A percentile compares a stretch with the other conserved stretches of the same genome.
Conservation (phyloP, 2,113 vertebrate genomes). For the Cebidichthys violaceus region DNA sequence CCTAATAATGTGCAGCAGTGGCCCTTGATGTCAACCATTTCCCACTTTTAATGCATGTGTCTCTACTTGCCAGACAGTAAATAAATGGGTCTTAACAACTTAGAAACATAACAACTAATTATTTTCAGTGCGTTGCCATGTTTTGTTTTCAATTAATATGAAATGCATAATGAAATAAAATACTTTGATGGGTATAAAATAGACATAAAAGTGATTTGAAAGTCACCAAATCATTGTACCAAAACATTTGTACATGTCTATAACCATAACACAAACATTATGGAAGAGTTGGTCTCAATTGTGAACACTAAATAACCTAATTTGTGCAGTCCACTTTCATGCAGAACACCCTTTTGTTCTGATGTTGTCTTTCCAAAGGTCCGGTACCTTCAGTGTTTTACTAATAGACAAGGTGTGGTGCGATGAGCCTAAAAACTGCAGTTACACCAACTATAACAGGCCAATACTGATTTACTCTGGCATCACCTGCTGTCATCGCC, state of each 20-base stretch:
- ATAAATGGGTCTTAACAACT: constrained; percentile 4
- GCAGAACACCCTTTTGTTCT: not conserved
- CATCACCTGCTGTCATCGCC: constrained; percentile 57
- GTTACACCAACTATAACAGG: constrained; percentile 29
- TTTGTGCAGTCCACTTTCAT: not conserved
- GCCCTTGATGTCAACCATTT: constrained; percentile 16
- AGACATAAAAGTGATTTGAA: not conserved
- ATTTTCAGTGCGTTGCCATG: not conserved
- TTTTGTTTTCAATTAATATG: not conserved
- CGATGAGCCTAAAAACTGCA: constrained; percentile 32
- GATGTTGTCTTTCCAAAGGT: constrained; percentile 2
- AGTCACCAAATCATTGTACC: not conserved
- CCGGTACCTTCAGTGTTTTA: not conserved
- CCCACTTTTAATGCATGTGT: not conserved
- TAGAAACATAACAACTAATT: not conserved
- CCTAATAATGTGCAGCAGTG: constrained; percentile 23
- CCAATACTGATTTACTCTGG: constrained; percentile 30
- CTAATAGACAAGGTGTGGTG: not conserved
- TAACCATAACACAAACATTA: not conserved
- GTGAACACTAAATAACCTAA: not conserved
- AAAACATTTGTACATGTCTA: not conserved
- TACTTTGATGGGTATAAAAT: not conserved
- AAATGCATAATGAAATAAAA: not conserved
- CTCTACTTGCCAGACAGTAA: not conserved
- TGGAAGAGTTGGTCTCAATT: not conserved